Percentiles rank a stretch among this genome's conserved stretches.
phyloP scores from a whole-genome alignment of 2,888 invertebrate genomes.

The Callyntrura guangdongensis region DNA sequence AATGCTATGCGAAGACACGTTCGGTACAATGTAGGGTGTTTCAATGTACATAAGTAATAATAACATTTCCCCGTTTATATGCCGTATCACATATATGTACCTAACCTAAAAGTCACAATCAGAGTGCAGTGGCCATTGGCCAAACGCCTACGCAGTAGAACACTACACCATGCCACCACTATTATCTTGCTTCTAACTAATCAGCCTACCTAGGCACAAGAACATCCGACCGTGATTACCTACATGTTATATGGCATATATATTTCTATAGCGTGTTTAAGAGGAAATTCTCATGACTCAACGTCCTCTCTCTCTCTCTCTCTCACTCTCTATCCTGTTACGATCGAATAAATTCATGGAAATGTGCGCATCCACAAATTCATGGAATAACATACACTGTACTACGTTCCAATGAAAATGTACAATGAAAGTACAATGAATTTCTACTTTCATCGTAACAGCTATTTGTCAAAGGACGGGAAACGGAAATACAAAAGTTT shows the following conservation, averaged over 20 bases:
- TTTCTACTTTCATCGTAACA: no score
- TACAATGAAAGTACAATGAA: no score
- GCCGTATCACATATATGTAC: neutral
- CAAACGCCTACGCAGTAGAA: conserved; percentile 74
- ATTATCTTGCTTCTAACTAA: neutral
- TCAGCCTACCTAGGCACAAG: neutral
- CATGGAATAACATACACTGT: neutral
- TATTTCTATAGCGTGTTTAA: neutral
- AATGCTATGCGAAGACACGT: no score
- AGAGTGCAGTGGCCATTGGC: conserved; percentile 60
- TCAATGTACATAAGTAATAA: neutral
- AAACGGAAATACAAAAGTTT: no score
- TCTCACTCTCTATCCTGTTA: conserved; percentile 2
- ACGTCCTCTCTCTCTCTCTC: neutral
- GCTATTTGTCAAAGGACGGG: no score
- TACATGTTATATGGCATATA: neutral
- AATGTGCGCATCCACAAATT: neutral
- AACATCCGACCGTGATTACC: neutral
- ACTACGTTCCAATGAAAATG: neutral
- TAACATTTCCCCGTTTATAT: no score
- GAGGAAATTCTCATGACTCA: conserved; percentile 55
- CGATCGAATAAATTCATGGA: conserved; percentile 23
- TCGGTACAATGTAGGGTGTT: no score
- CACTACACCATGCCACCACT: neutral
- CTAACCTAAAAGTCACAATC: neutral